Conservation (phyloP, 2,888 invertebrate species). For the Nudaria mundana region DNA sequence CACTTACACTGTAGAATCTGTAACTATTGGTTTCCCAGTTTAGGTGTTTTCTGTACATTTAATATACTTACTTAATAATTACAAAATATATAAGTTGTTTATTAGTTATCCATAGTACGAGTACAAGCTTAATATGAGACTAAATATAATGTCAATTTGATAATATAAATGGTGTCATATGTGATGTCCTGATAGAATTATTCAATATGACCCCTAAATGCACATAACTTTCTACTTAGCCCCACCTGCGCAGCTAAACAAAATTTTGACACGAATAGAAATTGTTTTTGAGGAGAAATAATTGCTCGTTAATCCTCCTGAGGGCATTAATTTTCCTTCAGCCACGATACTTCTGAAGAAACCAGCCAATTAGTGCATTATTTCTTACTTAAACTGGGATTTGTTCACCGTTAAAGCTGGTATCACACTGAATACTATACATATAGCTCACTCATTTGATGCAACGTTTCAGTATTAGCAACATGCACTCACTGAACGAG, state of each 20-base stretch:
- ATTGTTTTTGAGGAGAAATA: conserved; percentile 67
- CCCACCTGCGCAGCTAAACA: conserved; percentile 62
- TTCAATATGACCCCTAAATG: conserved; percentile 18
- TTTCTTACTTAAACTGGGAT: conserved; percentile 50
- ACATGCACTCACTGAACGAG: too few relatives aligned
- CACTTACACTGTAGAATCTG: too few relatives aligned
- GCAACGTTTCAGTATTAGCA: background rate
- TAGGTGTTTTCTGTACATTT: too few relatives aligned
- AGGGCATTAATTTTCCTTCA: conserved; percentile 72
- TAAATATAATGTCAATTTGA: too few relatives aligned
- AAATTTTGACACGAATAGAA: conserved; percentile 67
- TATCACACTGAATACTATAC: conserved; percentile 23
- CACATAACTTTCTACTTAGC: too few relatives aligned
- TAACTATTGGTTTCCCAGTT: too few relatives aligned
- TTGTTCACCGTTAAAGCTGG: conserved; percentile 33
- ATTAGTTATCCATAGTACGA: too few relatives aligned
- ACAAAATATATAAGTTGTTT: too few relatives aligned
- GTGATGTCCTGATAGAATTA: too few relatives aligned
- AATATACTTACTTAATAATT: too few relatives aligned
- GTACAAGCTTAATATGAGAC: too few relatives aligned
- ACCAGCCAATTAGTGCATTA: conserved; percentile 71
- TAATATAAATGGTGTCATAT: too few relatives aligned
- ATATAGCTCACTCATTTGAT: background rate
- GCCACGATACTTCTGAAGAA: conserved; percentile 57
- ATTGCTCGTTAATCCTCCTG: conserved; percentile 68